Evolutionary conservation across 2,113 vertebrate genomes (phyloP).

Genomic region (Macaca mulatta): DNA sequence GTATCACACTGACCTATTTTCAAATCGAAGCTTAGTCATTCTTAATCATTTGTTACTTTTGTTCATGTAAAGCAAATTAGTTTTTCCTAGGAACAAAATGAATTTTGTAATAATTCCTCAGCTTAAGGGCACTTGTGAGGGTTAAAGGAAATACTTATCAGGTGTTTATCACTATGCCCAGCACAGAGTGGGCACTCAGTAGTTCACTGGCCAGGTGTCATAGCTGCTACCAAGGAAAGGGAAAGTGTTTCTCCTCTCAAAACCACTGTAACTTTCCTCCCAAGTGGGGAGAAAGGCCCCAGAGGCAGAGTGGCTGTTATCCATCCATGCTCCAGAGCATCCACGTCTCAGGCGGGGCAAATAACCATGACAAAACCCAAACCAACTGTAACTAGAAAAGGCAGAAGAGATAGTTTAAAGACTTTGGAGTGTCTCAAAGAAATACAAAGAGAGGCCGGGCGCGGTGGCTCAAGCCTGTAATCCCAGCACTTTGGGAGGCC

Average conservation of each 20-base stretch:
- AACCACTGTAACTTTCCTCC: neutral
- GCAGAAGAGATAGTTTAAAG: neutral
- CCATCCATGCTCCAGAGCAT: neutral
- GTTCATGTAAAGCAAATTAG: neutral
- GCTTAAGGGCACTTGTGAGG: neutral
- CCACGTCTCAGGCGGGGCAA: neutral
- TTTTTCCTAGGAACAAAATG: slow-evolving; percentile 42
- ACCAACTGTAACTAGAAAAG: neutral
- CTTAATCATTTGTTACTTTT: neutral
- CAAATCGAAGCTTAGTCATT: neutral
- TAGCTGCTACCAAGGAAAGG: neutral
- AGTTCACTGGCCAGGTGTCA: neutral
- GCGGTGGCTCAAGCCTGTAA: no score
- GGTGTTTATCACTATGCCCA: neutral
- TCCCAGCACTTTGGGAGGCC: no score
- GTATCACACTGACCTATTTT: neutral
- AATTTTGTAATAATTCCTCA: neutral
- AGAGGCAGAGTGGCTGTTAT: neutral
- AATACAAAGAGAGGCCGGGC: neutral
- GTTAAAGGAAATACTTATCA: neutral
- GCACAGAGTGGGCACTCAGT: neutral
- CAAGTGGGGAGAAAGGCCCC: neutral
- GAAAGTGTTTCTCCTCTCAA: neutral
- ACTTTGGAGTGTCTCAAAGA: neutral
- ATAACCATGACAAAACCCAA: neutral